Evolutionary conservation across 2,797 vertebrate genomes (phyloP).

Genomic region (Lagocephalus sceleratus): DNA sequence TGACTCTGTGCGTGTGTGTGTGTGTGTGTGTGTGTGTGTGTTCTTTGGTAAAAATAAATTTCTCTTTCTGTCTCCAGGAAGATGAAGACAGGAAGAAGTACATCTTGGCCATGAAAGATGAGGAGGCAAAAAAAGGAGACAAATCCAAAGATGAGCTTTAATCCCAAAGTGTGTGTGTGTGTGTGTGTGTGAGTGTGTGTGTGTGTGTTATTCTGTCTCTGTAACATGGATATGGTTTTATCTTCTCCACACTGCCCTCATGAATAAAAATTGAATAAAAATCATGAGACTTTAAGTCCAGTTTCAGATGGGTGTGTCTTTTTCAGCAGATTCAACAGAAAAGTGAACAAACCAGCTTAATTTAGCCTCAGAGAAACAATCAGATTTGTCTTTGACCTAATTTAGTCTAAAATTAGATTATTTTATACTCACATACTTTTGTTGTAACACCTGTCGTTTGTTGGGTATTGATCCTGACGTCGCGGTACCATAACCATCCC

Average conservation of each 20-base stretch:
- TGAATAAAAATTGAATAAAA: constrained; percentile 22
- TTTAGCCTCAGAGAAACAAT: no score
- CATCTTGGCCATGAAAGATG: constrained; percentile 45
- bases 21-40: constrained; percentile 5
- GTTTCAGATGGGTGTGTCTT: background rate
- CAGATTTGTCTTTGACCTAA: no score
- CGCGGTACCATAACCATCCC: no score
- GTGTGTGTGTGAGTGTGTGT: constrained; percentile 6
- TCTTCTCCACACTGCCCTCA: background rate
- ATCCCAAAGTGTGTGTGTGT: constrained; percentile 19
- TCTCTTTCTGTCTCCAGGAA: constrained; percentile 51
- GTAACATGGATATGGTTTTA: constrained; percentile 14
- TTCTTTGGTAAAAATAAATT: constrained; percentile 36
- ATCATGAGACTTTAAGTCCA: background rate
- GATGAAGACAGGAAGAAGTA: constrained; percentile 67
- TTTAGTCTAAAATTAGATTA: no score
- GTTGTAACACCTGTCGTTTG: no score
- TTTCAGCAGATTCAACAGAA: no score
- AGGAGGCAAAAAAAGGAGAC: constrained; percentile 45
- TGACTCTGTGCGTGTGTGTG: background rate
- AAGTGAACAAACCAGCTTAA: no score
- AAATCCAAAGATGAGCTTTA: constrained; percentile 65
- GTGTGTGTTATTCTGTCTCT: constrained; percentile 5
- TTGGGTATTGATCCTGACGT: no score
- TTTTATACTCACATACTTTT: no score